phyloP scores from a whole-genome alignment of 1,140 invertebrate species.

The Maconellicoccus hirsutus region DNA sequence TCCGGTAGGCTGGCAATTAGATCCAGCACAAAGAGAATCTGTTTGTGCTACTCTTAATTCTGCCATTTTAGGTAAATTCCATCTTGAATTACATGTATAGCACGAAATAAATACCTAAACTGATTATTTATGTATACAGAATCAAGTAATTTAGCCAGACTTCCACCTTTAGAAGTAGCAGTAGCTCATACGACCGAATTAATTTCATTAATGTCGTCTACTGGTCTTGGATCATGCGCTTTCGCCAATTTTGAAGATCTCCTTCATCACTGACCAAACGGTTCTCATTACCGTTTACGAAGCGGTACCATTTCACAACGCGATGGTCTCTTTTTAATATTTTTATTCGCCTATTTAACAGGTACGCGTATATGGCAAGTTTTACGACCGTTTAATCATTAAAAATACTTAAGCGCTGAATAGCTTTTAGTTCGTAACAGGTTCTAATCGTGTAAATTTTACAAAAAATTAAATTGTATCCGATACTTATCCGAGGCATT shows the following conservation, averaged over 20 bases:
- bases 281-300: background rate
- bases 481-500: background rate
- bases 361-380: constrained; percentile 6
- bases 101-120: background rate
- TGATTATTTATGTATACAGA: constrained; percentile 43
- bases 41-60: constrained; percentile 92
- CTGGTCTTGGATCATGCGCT: constrained; percentile 83
- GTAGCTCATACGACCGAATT: constrained; percentile 79
- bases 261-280: constrained; percentile 35
- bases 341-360: constrained; percentile 18
- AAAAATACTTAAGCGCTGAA: background rate
- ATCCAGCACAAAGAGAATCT: constrained; percentile 81
- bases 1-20: constrained; percentile 88
- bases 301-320: constrained; percentile 6
- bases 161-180: constrained; percentile 82
- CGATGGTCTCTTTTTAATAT: constrained; percentile 14
- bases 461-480: background rate
- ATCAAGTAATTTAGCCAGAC: constrained; percentile 73
- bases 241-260: constrained; percentile 73
- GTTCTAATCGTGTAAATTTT: background rate
- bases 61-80: constrained; percentile 73
- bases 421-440: background rate
- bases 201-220: constrained; percentile 75
- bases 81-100: background rate
- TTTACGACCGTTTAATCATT: background rate